Evolutionary conservation across 1,140 invertebrate species (phyloP), one percentile per base, ranked within the genome.

Genomic region (Trypoxylus dichotomus): DNA sequence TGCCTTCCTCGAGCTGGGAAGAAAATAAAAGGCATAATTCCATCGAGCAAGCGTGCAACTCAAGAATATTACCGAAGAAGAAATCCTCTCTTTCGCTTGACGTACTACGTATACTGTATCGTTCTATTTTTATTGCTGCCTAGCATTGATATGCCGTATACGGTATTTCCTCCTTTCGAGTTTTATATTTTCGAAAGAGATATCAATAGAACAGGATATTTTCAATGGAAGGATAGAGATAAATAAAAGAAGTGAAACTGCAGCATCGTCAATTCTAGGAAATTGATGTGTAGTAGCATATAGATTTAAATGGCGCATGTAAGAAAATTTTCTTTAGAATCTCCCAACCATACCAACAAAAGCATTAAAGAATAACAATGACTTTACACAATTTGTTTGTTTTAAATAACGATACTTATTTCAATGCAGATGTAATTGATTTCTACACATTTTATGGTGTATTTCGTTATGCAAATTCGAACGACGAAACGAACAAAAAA

Each of bases 11-110:
- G 24, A 68, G 24, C 21, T 29, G 24, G 24, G 24, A 24, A 29
- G 60, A 24, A 68, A 6, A 68, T 68, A 68, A 68, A 68, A 68
- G 60, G 5, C 11, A 24, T 68, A 68, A 68, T 68, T 68, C 60
- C 60, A 29, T 25, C 60, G 3, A 29, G 11, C 21, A 21, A 29
- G 24, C 60, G 27, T 68, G 21, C 60, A 68, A 68, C 60, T 68
- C 8, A 68, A 68, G 60, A 29, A 68, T 68, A 68, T 68, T 25
- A 68, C 47, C 15, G 21, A 29, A 68, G 24, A 68, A 13, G 24
- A 68, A 68, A 68, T 68, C 60, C 21, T 68, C 60, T 68, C 27
- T 68, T 68, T 7, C 60, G 21, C 21, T 68, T 24, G 24, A 27
- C 60, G 27, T 68, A n/a, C n/a, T n/a, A 29, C 21, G 24, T 24